Evolutionary conservation across 2,797 vertebrate species (phyloP), one percentile per base, ranked within the genome.

Genomic region (Chelonia mydas): DNA sequence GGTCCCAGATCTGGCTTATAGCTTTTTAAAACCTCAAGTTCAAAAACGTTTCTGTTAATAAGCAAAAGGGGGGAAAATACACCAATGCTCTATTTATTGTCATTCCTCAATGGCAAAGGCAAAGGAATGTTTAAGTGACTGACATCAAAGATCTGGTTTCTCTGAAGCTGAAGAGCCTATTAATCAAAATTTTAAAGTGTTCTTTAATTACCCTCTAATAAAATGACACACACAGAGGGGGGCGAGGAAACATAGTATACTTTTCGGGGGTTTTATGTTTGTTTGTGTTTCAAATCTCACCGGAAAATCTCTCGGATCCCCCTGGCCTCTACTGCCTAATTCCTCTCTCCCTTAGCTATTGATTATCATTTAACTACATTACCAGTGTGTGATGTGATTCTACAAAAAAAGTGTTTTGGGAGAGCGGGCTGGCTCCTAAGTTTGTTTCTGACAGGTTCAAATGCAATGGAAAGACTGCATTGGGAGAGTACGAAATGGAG

Each of bases 101-200:
- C 88, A 90, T 87, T 78, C 77, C 96, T 97, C 94, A 41, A 37
- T 78, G 96, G 95, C 93, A 82, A 92, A 97, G 86, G 86, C 96
- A 97, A 96, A 33, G 7, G 90, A 90, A 94, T 93, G 93, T 95
- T 97, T 97, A 97, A 97, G 90, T 6, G 59, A 87, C 92, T 85
- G 89, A 96, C 96, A 97, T 97, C 97, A 97, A 97, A 97, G 96
- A 88, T 90, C 77, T n/a, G 91, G 89, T 93, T 95, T 37, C 95
- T 98, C 97, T 97, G 96, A 96, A 97, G 96, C 95, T 95, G 96
- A 97, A 97, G 96, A 96, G 96, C 91, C 90, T 85, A 96, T 97
- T 97, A 97, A 98, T 96, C 95, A 88, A 88, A 11, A 91, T 95
- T 97, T 97, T 89, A 83, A 94, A 95, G 95, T 85, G 96, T 92